phyloP scores from a whole-genome alignment of 2,113 vertebrate genomes.

The Noctilio leporinus region DNA sequence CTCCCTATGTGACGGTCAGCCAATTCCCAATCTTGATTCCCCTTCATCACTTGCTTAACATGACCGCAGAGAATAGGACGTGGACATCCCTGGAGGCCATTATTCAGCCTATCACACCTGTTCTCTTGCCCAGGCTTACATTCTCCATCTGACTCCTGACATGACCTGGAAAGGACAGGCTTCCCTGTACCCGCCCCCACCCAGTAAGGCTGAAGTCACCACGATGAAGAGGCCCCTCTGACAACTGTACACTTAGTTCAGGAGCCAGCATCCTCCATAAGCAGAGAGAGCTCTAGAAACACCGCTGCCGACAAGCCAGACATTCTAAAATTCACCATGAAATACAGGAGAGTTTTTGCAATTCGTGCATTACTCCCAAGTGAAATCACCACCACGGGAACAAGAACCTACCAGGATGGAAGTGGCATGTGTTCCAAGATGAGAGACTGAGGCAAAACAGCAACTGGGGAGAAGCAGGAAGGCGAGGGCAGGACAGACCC shows the following conservation, averaged over 20 bases:
- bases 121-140: not conserved
- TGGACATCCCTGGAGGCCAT: not conserved
- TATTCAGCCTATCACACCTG: not conserved
- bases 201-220: not conserved
- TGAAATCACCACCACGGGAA: not conserved
- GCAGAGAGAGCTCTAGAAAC: not conserved
- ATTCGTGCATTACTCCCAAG: not conserved
- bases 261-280: not conserved
- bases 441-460: not conserved
- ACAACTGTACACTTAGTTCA: no score
- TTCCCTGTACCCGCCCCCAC: not conserved
- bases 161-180: not conserved
- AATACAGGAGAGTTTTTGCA: not conserved
- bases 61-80: fast-evolving
- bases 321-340: not conserved
- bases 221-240: not conserved
- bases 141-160: not conserved
- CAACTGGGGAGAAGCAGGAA: not conserved
- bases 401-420: fast-evolving
- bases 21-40: not conserved
- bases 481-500: not conserved
- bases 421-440: not conserved
- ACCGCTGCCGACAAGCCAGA: not conserved
- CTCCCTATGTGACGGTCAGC: not conserved
- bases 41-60: not conserved